Conservation (phyloP, 1,140 invertebrate genomes). For the Drosophila aff. region DNA sequence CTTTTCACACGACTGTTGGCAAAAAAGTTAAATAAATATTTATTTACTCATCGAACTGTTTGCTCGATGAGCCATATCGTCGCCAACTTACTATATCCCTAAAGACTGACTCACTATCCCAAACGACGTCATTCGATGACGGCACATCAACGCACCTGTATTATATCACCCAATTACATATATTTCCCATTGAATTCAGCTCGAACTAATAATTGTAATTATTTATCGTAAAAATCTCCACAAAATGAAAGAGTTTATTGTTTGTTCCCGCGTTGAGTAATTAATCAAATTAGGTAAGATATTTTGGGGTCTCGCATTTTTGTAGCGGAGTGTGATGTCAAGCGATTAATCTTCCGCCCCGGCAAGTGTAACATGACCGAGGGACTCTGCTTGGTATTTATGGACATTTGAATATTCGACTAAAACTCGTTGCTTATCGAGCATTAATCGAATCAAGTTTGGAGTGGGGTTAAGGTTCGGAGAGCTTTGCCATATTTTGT, state of each 20-base stretch:
- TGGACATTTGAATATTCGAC: conserved; percentile 36
- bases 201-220: conserved; percentile 54
- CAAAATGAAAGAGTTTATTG: conserved; percentile 10
- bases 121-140: conserved; percentile 43
- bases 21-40: conserved; percentile 17
- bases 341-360: conserved; percentile 66
- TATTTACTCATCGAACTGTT: conserved; percentile 46
- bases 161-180: conserved; percentile 46
- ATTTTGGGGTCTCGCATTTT: conserved; percentile 29
- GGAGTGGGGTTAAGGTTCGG: conserved; percentile 23
- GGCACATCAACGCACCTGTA: conserved; percentile 41
- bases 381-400: conserved; percentile 51
- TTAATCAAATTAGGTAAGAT: conserved; percentile 73
- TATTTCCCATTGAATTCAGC: conserved; percentile 18
- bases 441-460: conserved; percentile 25
- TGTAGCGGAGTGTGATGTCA: conserved; percentile 17
- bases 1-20: conserved; percentile 26
- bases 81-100: conserved; percentile 1
- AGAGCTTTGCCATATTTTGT: conserved; percentile 35
- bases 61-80: conserved; percentile 44
- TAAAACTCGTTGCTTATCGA: conserved; percentile 40
- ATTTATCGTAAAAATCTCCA: conserved; percentile 50
- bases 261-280: conserved; percentile 44
- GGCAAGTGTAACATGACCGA: conserved; percentile 74
- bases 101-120: conserved; percentile 17